Base-by-base conservation (phyloP, 2,888 invertebrate genomes). In the Melieria picta region DNA sequence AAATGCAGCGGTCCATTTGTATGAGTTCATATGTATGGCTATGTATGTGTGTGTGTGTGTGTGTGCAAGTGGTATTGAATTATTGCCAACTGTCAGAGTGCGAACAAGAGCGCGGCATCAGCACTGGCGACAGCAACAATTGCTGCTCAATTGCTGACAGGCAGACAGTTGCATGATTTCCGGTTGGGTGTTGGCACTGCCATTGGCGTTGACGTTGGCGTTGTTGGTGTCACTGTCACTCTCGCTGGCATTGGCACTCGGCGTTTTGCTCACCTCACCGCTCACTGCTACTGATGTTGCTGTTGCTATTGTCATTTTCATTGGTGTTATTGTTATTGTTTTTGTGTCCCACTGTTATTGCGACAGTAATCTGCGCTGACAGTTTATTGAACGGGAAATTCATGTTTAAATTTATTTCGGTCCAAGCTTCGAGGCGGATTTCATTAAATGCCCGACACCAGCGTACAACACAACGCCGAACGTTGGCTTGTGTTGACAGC, bases 351-450 rank as follows among this genome's bases (percentile, higher is more conserved):
- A 42, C 11, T 65, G 52, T 45, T 56, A 56, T 11, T 52, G 13
- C 30, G 50, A 13, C 30, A 64, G 52, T 65, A 65, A 65, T 57
- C 46, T 57, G n/a, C 56, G 65, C 47, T 57, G 56, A 65, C 65
- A 65, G 43, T 65, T 65, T 56, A 65, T 57, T 65, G 65, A 57
- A 65, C 16, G 57, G 57, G 65, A 65, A 56, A 46, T 65, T 2
- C 57, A 65, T 57, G 42, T 46, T 56, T 57, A 30, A 65, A 65
- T 45, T 9, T 52, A 30, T 30, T 13, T 57, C 57, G 47, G 55
- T 16, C 52, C 45, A 65, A 45, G 56, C 16, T 45, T 7, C 9
- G 10, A 43, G 56, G 10, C 7, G 56, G 46, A 65, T 65, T 56
- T 45, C 46, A 45, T 65, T 56, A 63, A 63, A 63, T 50, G 50